These are phyloP conservation scores for Camponotus floridanus DNA, from an alignment of 1,140 invertebrate genomes.

Conservation along the genomic window DNA sequence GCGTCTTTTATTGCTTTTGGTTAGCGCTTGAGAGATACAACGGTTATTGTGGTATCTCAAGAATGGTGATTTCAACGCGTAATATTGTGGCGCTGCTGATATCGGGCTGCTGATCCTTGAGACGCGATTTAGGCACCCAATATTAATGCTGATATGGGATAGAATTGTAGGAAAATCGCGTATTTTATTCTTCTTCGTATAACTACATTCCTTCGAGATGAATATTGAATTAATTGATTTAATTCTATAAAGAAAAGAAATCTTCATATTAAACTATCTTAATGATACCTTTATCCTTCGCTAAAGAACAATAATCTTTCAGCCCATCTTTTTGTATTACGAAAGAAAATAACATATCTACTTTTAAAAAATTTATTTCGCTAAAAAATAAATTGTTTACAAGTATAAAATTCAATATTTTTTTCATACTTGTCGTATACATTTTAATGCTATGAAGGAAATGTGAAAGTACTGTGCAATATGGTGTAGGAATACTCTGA, in stretches of 20 bases:
- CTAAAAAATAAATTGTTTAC: constrained; percentile 8
- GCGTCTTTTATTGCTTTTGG: background rate
- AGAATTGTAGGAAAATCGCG: constrained; percentile 9
- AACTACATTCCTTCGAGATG: constrained; percentile 9
- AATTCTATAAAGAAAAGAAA: background rate
- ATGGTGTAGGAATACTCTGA: background rate
- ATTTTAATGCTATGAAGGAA: constrained; percentile 14
- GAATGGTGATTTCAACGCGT: constrained; percentile 29
- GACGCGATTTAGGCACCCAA: background rate
- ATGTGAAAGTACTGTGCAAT: constrained; percentile 28
- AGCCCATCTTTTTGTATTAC: background rate
- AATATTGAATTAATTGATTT: background rate
- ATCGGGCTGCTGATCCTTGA: constrained; percentile 7
- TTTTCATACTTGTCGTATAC: background rate
- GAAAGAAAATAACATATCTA: background rate
- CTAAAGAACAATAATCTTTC: background rate
- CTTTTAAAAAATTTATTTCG: constrained; percentile 5
- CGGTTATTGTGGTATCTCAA: background rate
- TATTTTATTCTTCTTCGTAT: constrained; percentile 3
- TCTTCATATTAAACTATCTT: background rate
- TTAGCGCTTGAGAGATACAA: background rate
- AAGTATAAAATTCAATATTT: background rate
- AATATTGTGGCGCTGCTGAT: background rate
- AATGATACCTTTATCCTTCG: background rate
- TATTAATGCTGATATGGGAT: background rate